These are phyloP conservation scores for Gymnorhina tibicen DNA, from an alignment of 2,113 vertebrate species.

Conservation along the genomic window DNA sequence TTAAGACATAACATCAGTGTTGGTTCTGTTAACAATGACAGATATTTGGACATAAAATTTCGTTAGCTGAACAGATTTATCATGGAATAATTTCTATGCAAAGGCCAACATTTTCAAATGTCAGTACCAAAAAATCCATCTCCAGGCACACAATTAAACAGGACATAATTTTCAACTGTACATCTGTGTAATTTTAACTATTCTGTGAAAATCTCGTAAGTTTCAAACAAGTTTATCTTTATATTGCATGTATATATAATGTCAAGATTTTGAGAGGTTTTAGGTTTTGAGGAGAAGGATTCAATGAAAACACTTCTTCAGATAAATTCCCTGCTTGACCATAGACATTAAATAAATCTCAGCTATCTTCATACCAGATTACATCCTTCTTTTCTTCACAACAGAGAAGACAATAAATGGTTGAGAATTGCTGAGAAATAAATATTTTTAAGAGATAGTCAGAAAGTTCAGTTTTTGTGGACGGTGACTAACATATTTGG, in stretches of 20 bases:
- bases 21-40: constrained; percentile 3
- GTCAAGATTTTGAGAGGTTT: neutral
- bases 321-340: neutral
- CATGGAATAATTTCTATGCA: constrained; percentile 24
- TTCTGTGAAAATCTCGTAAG: neutral
- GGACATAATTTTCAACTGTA: neutral
- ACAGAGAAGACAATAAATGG: neutral
- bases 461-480: neutral
- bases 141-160: neutral
- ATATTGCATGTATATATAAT: neutral
- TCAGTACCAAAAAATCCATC: constrained; percentile 28
- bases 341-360: neutral
- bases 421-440: neutral
- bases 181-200: constrained; percentile 24
- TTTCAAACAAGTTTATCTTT: neutral
- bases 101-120: constrained; percentile 54
- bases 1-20: neutral
- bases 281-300: neutral
- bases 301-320: neutral
- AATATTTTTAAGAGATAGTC: neutral
- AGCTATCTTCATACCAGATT: neutral
- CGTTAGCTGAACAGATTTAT: constrained; percentile 54
- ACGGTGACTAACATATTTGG: neutral
- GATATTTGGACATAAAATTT: constrained; percentile 47
- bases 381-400: neutral